Percentiles rank a stretch among this genome's conserved stretches.
These are phyloP conservation scores for Alloscopus bannaensis DNA, from an alignment of 2,888 invertebrate species.

Conservation along the genomic window DNA sequence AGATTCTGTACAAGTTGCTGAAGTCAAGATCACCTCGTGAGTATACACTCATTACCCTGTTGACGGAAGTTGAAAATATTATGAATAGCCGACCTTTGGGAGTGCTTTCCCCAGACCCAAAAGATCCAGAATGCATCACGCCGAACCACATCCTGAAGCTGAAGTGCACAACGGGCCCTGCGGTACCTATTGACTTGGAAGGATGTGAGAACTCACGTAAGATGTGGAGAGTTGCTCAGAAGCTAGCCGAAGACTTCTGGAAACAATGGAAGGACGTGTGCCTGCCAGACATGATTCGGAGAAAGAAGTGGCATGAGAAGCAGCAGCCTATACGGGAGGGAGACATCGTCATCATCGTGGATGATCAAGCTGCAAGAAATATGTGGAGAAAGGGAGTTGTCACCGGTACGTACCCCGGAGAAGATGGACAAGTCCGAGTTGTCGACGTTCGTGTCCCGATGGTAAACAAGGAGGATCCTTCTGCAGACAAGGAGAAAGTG, in stretches of 20 bases:
- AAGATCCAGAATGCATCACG: constrained; percentile 49
- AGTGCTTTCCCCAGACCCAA: constrained; percentile 43
- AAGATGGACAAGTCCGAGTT: constrained; percentile 15
- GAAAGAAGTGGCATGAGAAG: constrained; percentile 59
- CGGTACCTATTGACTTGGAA: constrained; percentile 33
- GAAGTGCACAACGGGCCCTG: not conserved
- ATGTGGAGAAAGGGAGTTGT: constrained; percentile 34
- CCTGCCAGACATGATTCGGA: constrained; percentile 56
- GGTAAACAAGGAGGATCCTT: constrained; percentile 15
- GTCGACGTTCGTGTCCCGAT: constrained; percentile 1
- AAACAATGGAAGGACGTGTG: constrained; percentile 67
- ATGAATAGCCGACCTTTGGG: constrained; percentile 60
- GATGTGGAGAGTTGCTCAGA: constrained; percentile 58
- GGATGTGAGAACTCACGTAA: constrained; percentile 31
- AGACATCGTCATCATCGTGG: constrained; percentile 44
- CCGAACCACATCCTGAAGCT: constrained; percentile 58
- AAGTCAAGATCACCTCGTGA: constrained; percentile 42
- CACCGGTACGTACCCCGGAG: not conserved
- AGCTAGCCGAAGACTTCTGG: constrained; percentile 67
- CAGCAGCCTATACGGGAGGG: constrained; percentile 36
- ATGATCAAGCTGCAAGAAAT: constrained; percentile 16
- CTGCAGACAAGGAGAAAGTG: not conserved
- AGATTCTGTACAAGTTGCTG: constrained; percentile 35
- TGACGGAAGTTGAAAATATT: constrained; percentile 43
- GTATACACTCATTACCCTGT: constrained; percentile 57